Evolutionary conservation across 2,113 vertebrate species (phyloP).

Genomic region (Muscicapa adusta): DNA sequence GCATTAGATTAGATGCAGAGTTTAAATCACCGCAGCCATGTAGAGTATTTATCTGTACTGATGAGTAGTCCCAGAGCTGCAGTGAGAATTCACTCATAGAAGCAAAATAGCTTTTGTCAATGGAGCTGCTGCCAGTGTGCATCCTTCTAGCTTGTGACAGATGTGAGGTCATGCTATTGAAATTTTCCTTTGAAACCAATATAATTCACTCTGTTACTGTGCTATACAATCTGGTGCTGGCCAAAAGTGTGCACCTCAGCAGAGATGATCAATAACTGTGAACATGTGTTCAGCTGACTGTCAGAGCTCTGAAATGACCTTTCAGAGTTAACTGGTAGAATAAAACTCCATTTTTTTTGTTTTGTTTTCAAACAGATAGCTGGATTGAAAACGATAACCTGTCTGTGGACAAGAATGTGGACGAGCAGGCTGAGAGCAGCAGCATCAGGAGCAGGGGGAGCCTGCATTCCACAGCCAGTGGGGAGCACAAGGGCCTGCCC

Average conservation of each 20-base stretch:
- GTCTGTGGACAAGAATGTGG: slow-evolving; percentile 86
- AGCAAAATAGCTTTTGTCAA: background rate
- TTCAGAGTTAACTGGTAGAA: background rate
- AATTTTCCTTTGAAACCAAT: background rate
- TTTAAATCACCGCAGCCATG: background rate
- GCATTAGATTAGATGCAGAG: background rate
- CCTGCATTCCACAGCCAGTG: slow-evolving; percentile 72
- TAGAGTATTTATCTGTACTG: background rate
- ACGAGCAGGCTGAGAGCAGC: slow-evolving; percentile 86
- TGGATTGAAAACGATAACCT: slow-evolving; percentile 94
- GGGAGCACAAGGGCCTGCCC: slow-evolving; percentile 83
- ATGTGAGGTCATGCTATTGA: background rate
- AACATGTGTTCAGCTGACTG: background rate
- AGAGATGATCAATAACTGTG: background rate
- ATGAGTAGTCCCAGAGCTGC: background rate
- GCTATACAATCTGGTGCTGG: background rate
- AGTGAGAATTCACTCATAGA: background rate
- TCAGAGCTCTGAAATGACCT: background rate
- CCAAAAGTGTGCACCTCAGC: background rate
- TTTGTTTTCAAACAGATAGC: slow-evolving; percentile 77
- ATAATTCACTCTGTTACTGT: background rate
- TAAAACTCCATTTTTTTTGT: background rate
- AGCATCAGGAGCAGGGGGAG: slow-evolving; percentile 87
- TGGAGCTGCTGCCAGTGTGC: background rate
- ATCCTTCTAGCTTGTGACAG: background rate